Conservation (phyloP, 1,140 invertebrate genomes). For the Drosophila subobscura region DNA sequence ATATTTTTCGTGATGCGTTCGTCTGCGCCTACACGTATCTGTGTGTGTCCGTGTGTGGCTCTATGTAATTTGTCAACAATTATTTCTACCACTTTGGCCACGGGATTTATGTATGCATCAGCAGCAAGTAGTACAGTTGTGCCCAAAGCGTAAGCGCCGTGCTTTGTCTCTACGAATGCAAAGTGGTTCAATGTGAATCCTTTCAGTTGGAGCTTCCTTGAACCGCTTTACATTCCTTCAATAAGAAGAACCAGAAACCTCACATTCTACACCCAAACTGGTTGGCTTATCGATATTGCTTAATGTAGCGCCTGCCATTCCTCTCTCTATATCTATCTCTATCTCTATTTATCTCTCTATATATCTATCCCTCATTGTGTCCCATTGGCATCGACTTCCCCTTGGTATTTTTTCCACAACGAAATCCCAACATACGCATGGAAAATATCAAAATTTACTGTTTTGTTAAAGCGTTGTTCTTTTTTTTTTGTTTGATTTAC, state of each 20-base stretch:
- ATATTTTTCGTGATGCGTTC: constrained; percentile 69
- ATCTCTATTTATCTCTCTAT: constrained; percentile 18
- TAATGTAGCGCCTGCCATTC: constrained; percentile 50
- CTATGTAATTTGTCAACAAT: constrained; percentile 62
- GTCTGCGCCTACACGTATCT: constrained; percentile 16
- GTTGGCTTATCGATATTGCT: constrained; percentile 51
- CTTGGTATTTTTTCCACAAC: constrained; percentile 78
- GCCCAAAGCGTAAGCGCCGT: constrained; percentile 64
- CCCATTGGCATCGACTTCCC: constrained; percentile 24
- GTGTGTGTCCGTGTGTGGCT: constrained; percentile 27
- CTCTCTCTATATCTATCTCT: constrained; percentile 6
- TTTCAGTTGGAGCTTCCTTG: background rate
- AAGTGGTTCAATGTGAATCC: constrained; percentile 23
- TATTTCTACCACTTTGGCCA: constrained; percentile 59
- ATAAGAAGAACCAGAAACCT: constrained; percentile 22
- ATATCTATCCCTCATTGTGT: constrained; percentile 5
- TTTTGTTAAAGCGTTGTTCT: constrained; percentile 77
- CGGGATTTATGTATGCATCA: constrained; percentile 54
- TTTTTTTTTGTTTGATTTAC: constrained; percentile 72
- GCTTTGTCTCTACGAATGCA: constrained; percentile 43
- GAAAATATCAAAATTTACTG: constrained; percentile 76
- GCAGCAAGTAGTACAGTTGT: constrained; percentile 41
- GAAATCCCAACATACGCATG: constrained; percentile 74
- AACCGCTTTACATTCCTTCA: constrained; percentile 31
- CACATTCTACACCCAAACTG: constrained; percentile 27